Base-by-base conservation (phyloP, 2,113 vertebrate genomes). In the Caranx ignobilis region DNA sequence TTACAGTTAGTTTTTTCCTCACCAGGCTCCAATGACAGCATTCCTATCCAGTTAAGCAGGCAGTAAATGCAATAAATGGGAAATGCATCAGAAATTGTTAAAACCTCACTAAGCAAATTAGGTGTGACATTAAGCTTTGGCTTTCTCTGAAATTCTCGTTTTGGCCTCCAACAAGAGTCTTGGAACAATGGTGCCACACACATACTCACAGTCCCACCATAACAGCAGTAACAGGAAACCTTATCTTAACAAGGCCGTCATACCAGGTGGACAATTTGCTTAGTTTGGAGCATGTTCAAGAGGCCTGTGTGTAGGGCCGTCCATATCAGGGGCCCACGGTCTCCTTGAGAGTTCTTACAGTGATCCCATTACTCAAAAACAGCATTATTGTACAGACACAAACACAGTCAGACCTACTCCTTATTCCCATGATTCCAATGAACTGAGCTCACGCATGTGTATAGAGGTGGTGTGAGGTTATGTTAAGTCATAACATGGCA, bases 251-350 rank as follows among this genome's bases (percentile, higher is more conserved):
- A 91, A 75, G 85, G 74, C 80, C n/a, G 48, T 84, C 77, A 75
- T 83, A 79, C 67, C 87, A 88, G 86, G 85, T 88, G 74, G 79
- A 88, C 57, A 87, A 57, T 89, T 90, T 90, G 88, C 82, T 94
- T 93, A 79, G 75, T 73, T 90, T 94, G 88, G 91, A 89, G 5
- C 75, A 3, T 0, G 57, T 89, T 88, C 91, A 92, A 88, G 82
- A 88, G 77, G 79, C 77, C 81, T 54, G 79, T 68, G 68, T 76
- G 31, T 15, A 43, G 75, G 77, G 56, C 52, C 16, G 37, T 68
- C 41, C 41, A 18, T 81, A 81, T 89, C 85, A 50, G 83, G 86
- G 77, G 70, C 72, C 71, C 45, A 75, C 55, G 65, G 66, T 82
- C 74, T 83, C 74, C 79, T 59, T 60, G 43, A 82, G 65, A 82